Percentiles rank a stretch among this genome's conserved stretches.
Conservation (phyloP, 2,113 vertebrate genomes). For the Callionymus lyra region DNA sequence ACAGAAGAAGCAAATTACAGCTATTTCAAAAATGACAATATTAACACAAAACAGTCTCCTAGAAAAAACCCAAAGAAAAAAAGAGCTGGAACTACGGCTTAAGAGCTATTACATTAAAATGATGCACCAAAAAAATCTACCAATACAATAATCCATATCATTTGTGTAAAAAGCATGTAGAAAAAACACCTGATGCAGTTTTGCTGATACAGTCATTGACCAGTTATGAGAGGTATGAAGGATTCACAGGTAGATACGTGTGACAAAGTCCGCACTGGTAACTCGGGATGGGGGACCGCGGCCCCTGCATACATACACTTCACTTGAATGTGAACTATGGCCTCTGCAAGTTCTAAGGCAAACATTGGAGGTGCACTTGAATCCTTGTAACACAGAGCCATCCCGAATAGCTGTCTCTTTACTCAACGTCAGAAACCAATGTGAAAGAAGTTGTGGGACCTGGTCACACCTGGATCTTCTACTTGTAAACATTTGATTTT, state of each 20-base stretch:
- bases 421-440: conserved; percentile 39
- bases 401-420: conserved; percentile 52
- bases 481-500: conserved; percentile 48
- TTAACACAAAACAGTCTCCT: not conserved
- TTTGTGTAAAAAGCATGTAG: conserved; percentile 99
- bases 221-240: conserved; percentile 99
- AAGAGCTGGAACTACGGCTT: conserved; percentile 74
- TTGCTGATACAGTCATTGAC: conserved; percentile 99
- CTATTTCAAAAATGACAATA: conserved; percentile 73
- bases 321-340: conserved; percentile 97
- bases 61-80: conserved; percentile 88
- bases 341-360: conserved; percentile 99
- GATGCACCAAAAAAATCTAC: conserved; percentile 84
- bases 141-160: conserved; percentile 99
- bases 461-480: conserved; percentile 37
- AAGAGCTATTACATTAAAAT: conserved; percentile 97
- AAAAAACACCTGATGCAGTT: conserved; percentile 99
- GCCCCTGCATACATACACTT: conserved; percentile 96
- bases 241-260: conserved; percentile 99
- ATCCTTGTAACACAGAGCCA: conserved; percentile 83
- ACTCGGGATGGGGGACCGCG: conserved; percentile 78
- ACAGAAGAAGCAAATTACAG: conserved; percentile 96
- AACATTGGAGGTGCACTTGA: conserved; percentile 91
- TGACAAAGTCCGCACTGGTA: conserved; percentile 92
- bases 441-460: not conserved